Percentiles rank a stretch among this genome's conserved stretches.
phyloP scores from a whole-genome alignment of 1,140 invertebrate species.

The Musca vetustissima region DNA sequence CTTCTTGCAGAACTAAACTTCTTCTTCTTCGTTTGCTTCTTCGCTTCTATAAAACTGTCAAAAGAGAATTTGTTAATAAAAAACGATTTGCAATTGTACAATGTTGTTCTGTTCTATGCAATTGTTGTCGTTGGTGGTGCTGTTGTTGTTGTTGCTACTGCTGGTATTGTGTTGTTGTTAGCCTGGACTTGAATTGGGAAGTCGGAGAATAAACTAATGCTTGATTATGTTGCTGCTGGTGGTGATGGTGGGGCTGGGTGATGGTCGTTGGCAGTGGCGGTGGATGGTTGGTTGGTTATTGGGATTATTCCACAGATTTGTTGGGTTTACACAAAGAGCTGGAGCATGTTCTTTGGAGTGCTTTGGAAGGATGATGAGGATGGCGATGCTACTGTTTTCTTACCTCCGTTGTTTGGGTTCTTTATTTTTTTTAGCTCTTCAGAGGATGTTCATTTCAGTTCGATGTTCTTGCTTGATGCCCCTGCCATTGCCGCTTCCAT shows the following conservation, averaged over 20 bases:
- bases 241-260: no score
- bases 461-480: neutral
- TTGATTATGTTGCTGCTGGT: no score
- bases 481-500: neutral
- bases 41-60: constrained; percentile 6
- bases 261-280: no score
- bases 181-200: no score
- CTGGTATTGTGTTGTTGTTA: neutral
- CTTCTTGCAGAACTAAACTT: no score
- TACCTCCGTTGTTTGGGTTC: neutral
- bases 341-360: no score
- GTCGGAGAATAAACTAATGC: no score
- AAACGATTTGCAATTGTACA: constrained; percentile 13
- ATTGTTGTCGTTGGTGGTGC: constrained; percentile 5
- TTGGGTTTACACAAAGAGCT: no score
- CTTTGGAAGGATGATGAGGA: neutral
- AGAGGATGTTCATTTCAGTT: neutral
- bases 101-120: neutral
- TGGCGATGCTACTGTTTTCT: neutral
- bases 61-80: constrained; percentile 23
- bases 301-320: no score
- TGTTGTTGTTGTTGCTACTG: neutral
- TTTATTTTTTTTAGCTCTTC: neutral
- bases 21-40: no score
- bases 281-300: no score